These are phyloP conservation scores for Muscicapa striata DNA, from an alignment of 2,797 vertebrate species.

Conservation along the genomic window DNA sequence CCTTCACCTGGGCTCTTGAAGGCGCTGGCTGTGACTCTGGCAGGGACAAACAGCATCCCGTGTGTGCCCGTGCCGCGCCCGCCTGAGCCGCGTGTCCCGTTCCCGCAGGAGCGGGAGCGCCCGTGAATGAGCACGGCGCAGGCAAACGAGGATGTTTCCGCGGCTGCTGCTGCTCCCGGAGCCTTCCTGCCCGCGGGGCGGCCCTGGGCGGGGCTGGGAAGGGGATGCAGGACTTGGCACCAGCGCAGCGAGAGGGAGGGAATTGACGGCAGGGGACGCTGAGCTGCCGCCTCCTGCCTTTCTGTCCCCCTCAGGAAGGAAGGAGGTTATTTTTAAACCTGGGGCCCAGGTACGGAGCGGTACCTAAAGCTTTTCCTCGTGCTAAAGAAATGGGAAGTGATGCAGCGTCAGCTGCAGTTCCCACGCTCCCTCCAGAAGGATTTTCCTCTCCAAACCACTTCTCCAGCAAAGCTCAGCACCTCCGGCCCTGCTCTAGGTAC, in stretches of 20 bases:
- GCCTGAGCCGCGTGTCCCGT: too few relatives aligned
- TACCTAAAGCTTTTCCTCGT: not conserved
- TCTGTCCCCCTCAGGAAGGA: slow-evolving; percentile 44
- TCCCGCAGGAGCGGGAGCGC: not conserved
- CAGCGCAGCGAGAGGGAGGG: not conserved
- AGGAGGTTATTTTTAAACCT: slow-evolving; percentile 48
- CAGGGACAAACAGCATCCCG: too few relatives aligned
- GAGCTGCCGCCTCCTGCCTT: not conserved
- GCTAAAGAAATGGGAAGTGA: not conserved
- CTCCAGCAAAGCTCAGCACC: not conserved
- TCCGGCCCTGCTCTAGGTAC: not conserved
- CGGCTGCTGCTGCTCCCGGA: not conserved
- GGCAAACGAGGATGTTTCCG: not conserved
- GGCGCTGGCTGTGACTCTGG: not conserved
- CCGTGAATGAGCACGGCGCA: not conserved
- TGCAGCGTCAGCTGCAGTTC: not conserved
- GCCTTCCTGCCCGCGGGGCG: not conserved
- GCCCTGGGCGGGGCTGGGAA: not conserved
- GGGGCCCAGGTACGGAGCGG: slow-evolving; percentile 23
- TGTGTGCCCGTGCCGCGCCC: not conserved
- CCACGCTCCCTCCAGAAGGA: not conserved
- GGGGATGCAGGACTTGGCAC: not conserved
- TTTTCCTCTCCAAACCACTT: not conserved
- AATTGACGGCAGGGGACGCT: not conserved
- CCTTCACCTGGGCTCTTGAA: accelerated